These are phyloP conservation scores for Tuberolachnus salignus DNA, from an alignment of 2,888 invertebrate species.

Conservation along the genomic window DNA sequence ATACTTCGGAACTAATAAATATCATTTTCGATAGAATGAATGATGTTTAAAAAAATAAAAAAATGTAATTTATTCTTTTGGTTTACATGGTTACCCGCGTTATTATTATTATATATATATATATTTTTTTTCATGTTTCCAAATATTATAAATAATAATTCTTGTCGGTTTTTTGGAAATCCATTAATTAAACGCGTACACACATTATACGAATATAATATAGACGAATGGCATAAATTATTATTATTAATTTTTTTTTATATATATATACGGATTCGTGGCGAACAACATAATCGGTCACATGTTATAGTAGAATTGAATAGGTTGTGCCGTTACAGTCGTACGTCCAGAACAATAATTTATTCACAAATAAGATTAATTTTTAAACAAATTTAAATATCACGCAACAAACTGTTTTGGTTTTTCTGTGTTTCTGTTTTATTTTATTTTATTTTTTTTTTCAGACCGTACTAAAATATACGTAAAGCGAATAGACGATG, in stretches of 20 bases:
- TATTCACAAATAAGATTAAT: constrained; percentile 11
- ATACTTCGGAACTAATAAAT: too few relatives aligned
- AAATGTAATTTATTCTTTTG: too few relatives aligned
- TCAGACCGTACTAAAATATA: too few relatives aligned
- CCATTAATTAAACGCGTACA: background rate
- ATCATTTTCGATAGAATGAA: too few relatives aligned
- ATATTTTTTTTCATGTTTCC: background rate
- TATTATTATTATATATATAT: too few relatives aligned
- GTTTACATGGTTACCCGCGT: too few relatives aligned
- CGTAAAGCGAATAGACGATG: background rate
- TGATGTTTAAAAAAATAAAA: too few relatives aligned
- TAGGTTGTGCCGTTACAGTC: background rate
- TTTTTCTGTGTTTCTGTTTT: background rate
- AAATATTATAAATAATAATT: background rate
- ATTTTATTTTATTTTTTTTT: too few relatives aligned
- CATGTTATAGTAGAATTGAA: background rate
- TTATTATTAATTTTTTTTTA: too few relatives aligned
- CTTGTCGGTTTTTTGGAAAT: background rate
- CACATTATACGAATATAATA: too few relatives aligned
- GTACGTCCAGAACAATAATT: background rate
- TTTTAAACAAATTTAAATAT: background rate
- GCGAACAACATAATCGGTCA: constrained; percentile 4
- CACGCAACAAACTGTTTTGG: background rate
- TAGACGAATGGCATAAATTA: too few relatives aligned
- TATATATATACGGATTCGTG: background rate